phyloP scores from a whole-genome alignment of 2,888 invertebrate genomes.

The Ormyrus rosae region DNA sequence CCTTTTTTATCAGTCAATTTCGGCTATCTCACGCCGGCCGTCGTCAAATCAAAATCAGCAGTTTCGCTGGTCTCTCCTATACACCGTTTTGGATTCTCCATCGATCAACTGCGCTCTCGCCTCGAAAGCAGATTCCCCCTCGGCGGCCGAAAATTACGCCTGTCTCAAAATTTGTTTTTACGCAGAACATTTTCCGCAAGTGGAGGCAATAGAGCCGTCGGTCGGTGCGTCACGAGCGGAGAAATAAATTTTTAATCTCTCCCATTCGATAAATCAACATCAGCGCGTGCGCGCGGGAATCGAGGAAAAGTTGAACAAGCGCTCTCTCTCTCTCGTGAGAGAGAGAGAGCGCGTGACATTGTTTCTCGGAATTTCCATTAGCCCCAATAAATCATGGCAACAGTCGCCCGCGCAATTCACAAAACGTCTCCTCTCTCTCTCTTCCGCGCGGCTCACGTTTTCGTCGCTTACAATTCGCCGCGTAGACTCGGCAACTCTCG shows the following conservation, averaged over 20 bases:
- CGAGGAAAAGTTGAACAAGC: too few species aligned
- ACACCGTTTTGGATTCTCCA: constrained; percentile 31
- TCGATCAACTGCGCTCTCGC: background rate
- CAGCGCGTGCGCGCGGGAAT: too few species aligned
- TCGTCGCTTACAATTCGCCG: background rate
- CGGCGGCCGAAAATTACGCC: too few species aligned
- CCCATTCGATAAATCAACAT: too few species aligned
- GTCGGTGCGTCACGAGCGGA: too few species aligned
- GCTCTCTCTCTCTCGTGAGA: too few species aligned
- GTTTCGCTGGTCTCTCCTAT: constrained; percentile 11
- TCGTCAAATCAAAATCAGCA: constrained; percentile 51
- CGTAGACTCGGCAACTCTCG: too few species aligned
- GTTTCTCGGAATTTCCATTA: constrained; percentile 7
- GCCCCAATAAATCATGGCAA: constrained; percentile 34
- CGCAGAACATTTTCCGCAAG: too few species aligned
- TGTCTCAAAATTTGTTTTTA: too few species aligned
- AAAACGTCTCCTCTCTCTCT: background rate
- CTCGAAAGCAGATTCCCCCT: too few species aligned
- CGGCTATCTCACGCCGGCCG: constrained; percentile 39
- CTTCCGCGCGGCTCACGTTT: background rate
- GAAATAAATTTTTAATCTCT: too few species aligned
- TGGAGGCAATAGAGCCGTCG: too few species aligned
- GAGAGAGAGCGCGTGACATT: background rate
- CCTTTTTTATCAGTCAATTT: constrained; percentile 57
- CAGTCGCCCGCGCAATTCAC: constrained; percentile 1